phyloP scores from a whole-genome alignment of 2,113 vertebrate genomes.

The Pedionomus torquatus region DNA sequence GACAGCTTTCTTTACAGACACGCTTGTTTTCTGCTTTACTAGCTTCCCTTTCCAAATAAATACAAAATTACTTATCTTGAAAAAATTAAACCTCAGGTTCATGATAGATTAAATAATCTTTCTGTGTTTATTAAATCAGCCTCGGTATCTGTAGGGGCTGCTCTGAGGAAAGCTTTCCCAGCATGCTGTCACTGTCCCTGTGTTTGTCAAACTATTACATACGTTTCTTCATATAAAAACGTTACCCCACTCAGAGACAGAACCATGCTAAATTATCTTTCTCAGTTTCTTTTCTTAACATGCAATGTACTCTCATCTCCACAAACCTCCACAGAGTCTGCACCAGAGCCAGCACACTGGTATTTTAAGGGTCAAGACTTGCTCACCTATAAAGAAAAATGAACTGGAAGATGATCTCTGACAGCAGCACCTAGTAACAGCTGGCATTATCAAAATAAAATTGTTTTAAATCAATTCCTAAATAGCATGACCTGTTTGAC shows the following conservation, averaged over 20 bases:
- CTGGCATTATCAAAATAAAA: background rate
- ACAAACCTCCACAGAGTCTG: background rate
- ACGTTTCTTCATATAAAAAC: background rate
- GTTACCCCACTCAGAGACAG: background rate
- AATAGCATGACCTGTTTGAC: background rate
- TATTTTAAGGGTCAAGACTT: background rate
- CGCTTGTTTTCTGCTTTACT: background rate
- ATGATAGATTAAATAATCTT: background rate
- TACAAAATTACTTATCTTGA: background rate
- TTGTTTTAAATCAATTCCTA: background rate
- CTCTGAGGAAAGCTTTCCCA: background rate
- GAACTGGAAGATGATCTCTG: background rate
- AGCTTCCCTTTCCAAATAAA: background rate
- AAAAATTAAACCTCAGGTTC: background rate
- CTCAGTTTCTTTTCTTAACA: background rate
- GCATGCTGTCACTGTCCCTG: background rate
- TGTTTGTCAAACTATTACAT: background rate
- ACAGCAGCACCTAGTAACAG: background rate
- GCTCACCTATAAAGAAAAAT: background rate
- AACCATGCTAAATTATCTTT: background rate
- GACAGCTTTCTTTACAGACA: background rate
- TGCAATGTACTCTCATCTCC: background rate
- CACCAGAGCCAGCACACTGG: background rate
- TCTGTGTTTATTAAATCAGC: background rate
- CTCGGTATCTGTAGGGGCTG: background rate